Evolutionary conservation across 2,113 vertebrate genomes (phyloP).

Genomic region (Thinocorus orbignyianus): DNA sequence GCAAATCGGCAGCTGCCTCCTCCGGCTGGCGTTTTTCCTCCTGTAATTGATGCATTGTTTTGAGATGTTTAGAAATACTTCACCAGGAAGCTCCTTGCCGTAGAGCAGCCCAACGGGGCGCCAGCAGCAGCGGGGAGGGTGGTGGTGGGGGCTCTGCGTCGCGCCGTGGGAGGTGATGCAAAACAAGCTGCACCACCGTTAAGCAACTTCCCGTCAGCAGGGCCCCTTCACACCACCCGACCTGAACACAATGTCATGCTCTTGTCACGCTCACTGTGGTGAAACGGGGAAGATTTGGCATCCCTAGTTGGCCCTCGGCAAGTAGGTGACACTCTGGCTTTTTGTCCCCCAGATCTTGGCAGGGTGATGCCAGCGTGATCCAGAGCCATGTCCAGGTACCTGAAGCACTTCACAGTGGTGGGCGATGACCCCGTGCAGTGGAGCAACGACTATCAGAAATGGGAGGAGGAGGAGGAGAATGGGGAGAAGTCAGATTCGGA

Average conservation of each 20-base stretch:
- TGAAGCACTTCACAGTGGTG: constrained; percentile 89
- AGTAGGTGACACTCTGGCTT: neutral
- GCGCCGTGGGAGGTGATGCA: neutral
- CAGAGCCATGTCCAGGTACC: constrained; percentile 82
- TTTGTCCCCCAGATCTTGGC: neutral
- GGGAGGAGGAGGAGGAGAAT: constrained; percentile 80
- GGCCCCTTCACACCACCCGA: rapidly evolving
- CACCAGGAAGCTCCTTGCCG: neutral
- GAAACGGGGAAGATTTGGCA: neutral
- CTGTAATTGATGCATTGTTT: neutral
- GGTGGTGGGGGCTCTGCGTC: rapidly evolving
- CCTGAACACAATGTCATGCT: neutral
- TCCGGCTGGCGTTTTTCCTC: neutral
- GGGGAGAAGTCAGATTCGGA: neutral
- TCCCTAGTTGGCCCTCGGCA: rapidly evolving
- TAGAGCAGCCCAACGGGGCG: neutral
- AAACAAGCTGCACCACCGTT: neutral
- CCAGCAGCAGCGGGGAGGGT: neutral
- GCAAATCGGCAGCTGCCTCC: neutral
- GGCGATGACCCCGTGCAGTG: constrained; percentile 80
- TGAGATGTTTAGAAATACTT: neutral
- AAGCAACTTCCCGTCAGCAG: constrained; percentile 54
- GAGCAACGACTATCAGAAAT: constrained; percentile 66
- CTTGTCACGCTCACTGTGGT: neutral
- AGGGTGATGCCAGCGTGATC: constrained; percentile 43